phyloP scores from a whole-genome alignment of 2,797 vertebrate genomes.

The Syncerus caffer region DNA sequence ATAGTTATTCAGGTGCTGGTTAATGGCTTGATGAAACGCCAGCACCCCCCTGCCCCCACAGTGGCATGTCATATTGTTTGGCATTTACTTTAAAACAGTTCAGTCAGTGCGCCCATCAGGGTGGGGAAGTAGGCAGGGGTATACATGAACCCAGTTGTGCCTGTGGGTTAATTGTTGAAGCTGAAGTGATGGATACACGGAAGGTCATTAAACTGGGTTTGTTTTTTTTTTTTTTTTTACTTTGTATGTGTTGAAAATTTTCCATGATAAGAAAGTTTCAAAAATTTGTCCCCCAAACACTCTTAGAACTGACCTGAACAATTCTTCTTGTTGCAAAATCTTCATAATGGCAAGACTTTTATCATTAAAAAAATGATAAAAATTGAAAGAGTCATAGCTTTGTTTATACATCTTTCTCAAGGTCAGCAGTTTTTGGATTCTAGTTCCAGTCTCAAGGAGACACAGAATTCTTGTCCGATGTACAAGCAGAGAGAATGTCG shows the following conservation, averaged over 20 bases:
- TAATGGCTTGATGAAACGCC: neutral
- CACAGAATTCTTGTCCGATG: neutral
- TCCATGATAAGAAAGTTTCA: neutral
- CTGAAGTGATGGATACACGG: neutral
- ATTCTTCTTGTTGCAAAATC: neutral
- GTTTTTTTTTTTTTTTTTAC: neutral
- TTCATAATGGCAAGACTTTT: neutral
- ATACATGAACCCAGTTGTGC: neutral
- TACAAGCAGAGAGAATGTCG: neutral
- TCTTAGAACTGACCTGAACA: neutral
- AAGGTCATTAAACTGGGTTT: neutral
- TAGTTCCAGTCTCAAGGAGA: neutral
- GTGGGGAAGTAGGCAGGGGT: fast-evolving
- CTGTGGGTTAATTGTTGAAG: neutral
- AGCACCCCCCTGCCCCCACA: fast-evolving
- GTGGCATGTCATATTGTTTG: no score
- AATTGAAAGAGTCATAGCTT: neutral
- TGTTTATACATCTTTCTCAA: neutral
- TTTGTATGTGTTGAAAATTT: neutral
- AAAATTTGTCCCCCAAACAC: neutral
- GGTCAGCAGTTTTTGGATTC: neutral
- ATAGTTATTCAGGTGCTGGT: neutral
- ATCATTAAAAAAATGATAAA: neutral
- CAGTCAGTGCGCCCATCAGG: neutral
- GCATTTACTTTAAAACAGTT: neutral